Conservation (phyloP, 2,113 vertebrate genomes). For the Apteryx mantelli region DNA sequence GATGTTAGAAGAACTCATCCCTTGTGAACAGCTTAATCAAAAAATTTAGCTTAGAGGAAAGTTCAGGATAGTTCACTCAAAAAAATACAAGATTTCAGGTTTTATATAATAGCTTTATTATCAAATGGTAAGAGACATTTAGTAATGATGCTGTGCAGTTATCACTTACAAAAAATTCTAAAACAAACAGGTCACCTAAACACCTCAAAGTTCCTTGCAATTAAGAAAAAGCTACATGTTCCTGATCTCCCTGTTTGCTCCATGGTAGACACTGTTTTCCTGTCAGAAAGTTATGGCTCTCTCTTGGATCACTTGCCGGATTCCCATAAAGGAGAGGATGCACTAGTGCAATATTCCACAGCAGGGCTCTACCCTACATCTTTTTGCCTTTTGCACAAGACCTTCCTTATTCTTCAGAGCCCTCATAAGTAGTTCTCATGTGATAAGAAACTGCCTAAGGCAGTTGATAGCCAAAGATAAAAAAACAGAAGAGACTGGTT, state of each 20-base stretch:
- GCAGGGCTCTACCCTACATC: background rate
- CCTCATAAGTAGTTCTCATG: background rate
- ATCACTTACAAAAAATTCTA: background rate
- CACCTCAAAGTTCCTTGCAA: background rate
- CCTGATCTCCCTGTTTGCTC: background rate
- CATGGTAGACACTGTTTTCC: background rate
- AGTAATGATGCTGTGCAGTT: slow-evolving; percentile 6
- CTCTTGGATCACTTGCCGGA: background rate
- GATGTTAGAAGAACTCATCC: background rate
- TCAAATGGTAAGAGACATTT: slow-evolving; percentile 35
- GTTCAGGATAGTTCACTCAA: background rate
- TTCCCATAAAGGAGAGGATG: background rate
- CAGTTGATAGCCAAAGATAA: background rate
- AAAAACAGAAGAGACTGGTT: background rate
- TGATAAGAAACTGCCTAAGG: background rate
- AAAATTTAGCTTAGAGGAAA: background rate
- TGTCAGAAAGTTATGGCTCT: background rate
- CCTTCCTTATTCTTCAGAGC: background rate
- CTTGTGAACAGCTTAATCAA: background rate
- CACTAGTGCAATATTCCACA: background rate
- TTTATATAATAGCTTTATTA: slow-evolving; percentile 59
- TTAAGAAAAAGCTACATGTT: background rate
- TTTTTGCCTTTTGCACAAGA: background rate
- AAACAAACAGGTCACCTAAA: background rate
- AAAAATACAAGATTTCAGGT: background rate